phyloP scores from a whole-genome alignment of 2,113 vertebrate species.

The Dipodomys spectabilis region DNA sequence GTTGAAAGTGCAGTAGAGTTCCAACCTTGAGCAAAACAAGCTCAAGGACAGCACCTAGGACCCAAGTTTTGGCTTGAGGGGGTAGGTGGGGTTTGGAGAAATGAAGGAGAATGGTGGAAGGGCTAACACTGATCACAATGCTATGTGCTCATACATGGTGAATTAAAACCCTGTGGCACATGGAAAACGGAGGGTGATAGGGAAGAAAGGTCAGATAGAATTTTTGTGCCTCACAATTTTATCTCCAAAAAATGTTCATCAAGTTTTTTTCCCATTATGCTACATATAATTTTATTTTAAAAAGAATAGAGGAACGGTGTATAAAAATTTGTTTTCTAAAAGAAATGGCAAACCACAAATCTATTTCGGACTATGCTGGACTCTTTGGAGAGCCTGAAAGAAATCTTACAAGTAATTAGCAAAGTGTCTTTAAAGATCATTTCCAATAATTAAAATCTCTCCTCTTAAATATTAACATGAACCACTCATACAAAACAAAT shows the following conservation, averaged over 20 bases:
- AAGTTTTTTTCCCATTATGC: neutral
- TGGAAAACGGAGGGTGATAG: neutral
- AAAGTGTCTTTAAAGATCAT: slow-evolving; percentile 1
- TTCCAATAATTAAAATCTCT: slow-evolving; percentile 15
- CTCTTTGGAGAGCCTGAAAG: neutral
- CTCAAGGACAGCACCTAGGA: too few relatives aligned
- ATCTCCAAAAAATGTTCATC: neutral
- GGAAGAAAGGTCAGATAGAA: neutral
- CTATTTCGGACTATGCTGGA: neutral
- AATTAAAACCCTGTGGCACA: too few relatives aligned
- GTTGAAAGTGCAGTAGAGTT: too few relatives aligned
- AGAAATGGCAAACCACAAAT: neutral
- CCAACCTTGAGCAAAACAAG: too few relatives aligned
- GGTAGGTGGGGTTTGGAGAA: too few relatives aligned
- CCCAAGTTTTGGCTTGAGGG: too few relatives aligned
- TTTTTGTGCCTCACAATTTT: neutral
- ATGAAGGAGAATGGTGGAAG: too few relatives aligned
- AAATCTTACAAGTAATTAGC: slow-evolving; percentile 1
- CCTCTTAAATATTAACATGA: neutral
- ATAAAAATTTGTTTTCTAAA: neutral
- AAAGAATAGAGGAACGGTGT: neutral
- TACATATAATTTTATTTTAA: neutral
- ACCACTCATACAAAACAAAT: slow-evolving; percentile 23
- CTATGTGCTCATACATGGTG: too few relatives aligned
- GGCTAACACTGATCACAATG: too few relatives aligned